Conservation (phyloP, 2,113 vertebrate genomes). For the Gallinago jamesoni region DNA sequence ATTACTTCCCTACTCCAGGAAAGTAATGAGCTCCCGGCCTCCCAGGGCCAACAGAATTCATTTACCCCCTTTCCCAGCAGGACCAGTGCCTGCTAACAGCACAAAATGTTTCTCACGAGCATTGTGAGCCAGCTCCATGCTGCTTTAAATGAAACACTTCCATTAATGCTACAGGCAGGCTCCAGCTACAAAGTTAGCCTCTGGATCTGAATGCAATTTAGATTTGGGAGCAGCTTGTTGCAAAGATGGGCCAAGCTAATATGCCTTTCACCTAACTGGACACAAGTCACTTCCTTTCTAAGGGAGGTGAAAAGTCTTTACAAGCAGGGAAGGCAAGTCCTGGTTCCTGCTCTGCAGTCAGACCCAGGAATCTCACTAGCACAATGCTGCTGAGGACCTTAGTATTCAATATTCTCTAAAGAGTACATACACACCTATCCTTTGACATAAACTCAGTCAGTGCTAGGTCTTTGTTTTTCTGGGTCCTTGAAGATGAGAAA, state of each 20-base stretch:
- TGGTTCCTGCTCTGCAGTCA: background rate
- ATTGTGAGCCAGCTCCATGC: background rate
- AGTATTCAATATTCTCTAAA: background rate
- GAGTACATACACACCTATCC: background rate
- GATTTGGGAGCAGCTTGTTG: background rate
- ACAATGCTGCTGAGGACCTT: background rate
- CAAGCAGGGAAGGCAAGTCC: background rate
- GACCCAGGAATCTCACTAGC: background rate
- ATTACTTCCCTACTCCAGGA: background rate
- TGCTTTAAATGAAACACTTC: constrained; percentile 51
- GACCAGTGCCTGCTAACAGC: background rate
- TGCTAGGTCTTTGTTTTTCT: background rate
- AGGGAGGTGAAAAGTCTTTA: background rate
- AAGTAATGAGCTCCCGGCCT: background rate
- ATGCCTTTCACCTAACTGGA: background rate
- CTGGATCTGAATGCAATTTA: background rate
- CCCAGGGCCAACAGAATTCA: background rate
- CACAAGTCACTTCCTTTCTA: background rate
- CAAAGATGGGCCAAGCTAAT: background rate
- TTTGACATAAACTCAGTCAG: background rate
- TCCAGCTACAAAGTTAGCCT: background rate
- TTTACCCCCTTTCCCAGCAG: background rate
- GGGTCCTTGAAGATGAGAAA: background rate
- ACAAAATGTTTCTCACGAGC: background rate
- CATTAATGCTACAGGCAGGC: background rate